Percentiles rank a stretch among this genome's conserved stretches.
phyloP scores from a whole-genome alignment of 2,888 invertebrate genomes.

The Eilema depressum region DNA sequence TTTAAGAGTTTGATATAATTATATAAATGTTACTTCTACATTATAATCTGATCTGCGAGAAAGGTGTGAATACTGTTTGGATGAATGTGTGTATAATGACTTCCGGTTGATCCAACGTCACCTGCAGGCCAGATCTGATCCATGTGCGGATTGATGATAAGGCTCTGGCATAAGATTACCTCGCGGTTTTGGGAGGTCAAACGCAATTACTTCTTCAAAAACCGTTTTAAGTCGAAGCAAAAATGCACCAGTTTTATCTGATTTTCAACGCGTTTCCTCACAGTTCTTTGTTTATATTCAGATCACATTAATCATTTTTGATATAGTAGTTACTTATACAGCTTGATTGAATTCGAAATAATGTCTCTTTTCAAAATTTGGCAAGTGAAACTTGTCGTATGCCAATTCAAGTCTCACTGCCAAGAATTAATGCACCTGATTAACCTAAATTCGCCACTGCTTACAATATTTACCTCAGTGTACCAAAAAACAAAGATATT shows the following conservation, averaged over 20 bases:
- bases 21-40: too few relatives aligned
- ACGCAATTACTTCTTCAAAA: too few relatives aligned
- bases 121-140: too few relatives aligned
- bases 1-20: not conserved
- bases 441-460: not conserved
- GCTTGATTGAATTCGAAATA: not conserved
- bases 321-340: not conserved
- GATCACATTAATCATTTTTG: not conserved
- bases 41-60: too few relatives aligned
- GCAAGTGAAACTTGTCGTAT: not conserved
- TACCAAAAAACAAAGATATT: conserved; percentile 51
- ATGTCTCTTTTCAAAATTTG: conserved; percentile 7
- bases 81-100: too few relatives aligned
- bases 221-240: too few relatives aligned
- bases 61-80: too few relatives aligned
- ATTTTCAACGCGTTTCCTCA: not conserved
- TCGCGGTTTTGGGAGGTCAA: too few relatives aligned
- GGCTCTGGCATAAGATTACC: too few relatives aligned
- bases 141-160: too few relatives aligned
- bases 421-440: conserved; percentile 12
- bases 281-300: not conserved
- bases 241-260: too few relatives aligned
- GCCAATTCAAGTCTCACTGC: conserved; percentile 11
- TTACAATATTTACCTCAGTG: conserved; percentile 14
- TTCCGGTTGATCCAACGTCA: too few relatives aligned